Base-by-base conservation (phyloP, 2,113 vertebrate species). In the Okapia johnstoni region DNA sequence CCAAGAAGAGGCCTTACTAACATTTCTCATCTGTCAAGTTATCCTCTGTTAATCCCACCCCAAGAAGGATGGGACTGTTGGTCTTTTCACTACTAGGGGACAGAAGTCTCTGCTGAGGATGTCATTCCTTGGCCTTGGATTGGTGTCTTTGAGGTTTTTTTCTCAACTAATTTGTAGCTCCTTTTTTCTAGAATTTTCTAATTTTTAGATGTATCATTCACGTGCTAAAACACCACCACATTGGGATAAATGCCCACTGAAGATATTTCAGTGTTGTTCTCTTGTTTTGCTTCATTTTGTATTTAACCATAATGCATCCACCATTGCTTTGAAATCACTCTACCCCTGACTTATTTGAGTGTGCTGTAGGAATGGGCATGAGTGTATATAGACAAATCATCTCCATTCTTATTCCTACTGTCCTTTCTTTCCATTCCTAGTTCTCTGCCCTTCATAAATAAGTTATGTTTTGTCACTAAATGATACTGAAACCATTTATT, bases 181-280 rank as follows among this genome's bases (percentile, higher is more conserved):
- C 33, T 96, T 94, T 87, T 95, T 95, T 95, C 54, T 88, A 63
- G 17, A 50, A 52, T 95, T 87, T 87, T 97, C 87, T 93, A 23
- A 36, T 30, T 77, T 96, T 80, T 80, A 80, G 46, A 55, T 19
- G 25, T 88, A 23, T n/a, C 90, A 40, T 46, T 33, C 12, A 40
- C 9, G 21, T 92, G 66, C 73, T 60, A 63, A 36, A 84, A 73
- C 12, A 83, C n/a, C 30, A 66, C 17, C 36, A 66, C 28, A 36
- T 60, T 57, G 13, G 57, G 83, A 85, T 85, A 84, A 87, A 77
- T 33, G 77, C 11, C 83, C 58, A 30, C 26, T 33, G 85, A 48
- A n/a, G 30, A 30, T 30, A 33, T 73, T 46, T 85, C 61, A n/a
- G 43, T 50, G n/a, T 77, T 25, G 10, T 61, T 28, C 16, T 79